These are phyloP conservation scores for Gavialis gangeticus DNA, from an alignment of 2,113 vertebrate genomes.

Conservation along the genomic window DNA sequence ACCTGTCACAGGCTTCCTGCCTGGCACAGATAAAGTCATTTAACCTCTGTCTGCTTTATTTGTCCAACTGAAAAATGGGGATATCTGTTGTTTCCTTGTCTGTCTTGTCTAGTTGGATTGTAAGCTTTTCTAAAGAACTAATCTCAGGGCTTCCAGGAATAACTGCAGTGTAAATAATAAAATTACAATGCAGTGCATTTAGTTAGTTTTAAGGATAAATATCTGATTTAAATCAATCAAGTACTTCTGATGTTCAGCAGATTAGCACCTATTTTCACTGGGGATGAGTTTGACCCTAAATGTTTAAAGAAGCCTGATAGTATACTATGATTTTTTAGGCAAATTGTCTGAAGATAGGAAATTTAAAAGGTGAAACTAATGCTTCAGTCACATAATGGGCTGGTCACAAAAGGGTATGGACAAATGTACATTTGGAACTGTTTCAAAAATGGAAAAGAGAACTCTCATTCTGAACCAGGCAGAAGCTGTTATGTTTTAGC, in stretches of 20 bases:
- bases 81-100: neutral
- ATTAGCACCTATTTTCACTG: neutral
- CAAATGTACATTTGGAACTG: no score
- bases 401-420: no score
- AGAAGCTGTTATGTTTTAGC: no score
- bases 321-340: accelerated
- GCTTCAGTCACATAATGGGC: neutral
- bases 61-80: neutral
- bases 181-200: neutral
- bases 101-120: neutral
- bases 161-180: accelerated
- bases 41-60: neutral
- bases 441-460: no score
- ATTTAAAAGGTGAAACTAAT: neutral
- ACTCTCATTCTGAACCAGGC: no score
- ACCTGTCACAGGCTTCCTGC: neutral
- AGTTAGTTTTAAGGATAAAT: neutral
- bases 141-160: neutral
- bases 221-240: neutral
- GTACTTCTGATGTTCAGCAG: neutral
- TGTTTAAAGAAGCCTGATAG: neutral
- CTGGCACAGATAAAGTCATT: neutral
- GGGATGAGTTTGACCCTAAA: neutral
- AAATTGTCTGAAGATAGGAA: neutral
- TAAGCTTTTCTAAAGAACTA: neutral